Percentiles rank a stretch among this genome's conserved stretches.
Evolutionary conservation across 2,113 vertebrate genomes (phyloP).

Genomic region (Gnathonemus echidnorhynchus): DNA sequence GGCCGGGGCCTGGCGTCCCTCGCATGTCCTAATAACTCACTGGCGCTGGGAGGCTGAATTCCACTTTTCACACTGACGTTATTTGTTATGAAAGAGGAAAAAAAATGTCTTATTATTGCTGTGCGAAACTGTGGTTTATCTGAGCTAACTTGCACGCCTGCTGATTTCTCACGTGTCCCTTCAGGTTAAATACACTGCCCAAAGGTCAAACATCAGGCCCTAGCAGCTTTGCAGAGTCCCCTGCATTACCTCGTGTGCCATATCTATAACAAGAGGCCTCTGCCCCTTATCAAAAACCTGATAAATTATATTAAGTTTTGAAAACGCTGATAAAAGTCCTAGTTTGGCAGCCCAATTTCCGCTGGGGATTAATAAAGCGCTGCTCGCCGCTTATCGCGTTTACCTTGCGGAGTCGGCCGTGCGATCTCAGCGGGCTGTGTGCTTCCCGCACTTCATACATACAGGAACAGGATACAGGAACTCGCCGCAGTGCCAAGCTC

Average conservation of each 20-base stretch:
- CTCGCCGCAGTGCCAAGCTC: background rate
- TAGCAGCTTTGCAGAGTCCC: background rate
- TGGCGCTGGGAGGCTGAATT: background rate
- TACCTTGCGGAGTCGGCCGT: background rate
- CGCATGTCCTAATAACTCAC: too few relatives aligned
- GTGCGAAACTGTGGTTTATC: background rate
- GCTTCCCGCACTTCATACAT: background rate
- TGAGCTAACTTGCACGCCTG: background rate
- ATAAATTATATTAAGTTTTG: slow-evolving; percentile 5
- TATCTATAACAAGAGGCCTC: background rate
- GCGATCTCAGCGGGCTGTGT: background rate
- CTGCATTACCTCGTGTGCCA: background rate
- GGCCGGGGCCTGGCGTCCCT: background rate
- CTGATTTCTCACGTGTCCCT: background rate
- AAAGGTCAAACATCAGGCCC: background rate
- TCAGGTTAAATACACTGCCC: background rate
- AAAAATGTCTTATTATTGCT: background rate
- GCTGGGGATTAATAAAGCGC: background rate
- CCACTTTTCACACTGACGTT: background rate
- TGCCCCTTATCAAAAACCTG: background rate
- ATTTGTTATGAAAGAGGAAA: background rate
- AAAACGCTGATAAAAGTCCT: background rate
- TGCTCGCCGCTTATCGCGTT: background rate
- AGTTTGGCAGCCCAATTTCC: slow-evolving; percentile 1
- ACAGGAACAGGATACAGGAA: background rate